Conservation (phyloP, 64 coral and sea anemone genomes). For the Pocillopora verrucosa region DNA sequence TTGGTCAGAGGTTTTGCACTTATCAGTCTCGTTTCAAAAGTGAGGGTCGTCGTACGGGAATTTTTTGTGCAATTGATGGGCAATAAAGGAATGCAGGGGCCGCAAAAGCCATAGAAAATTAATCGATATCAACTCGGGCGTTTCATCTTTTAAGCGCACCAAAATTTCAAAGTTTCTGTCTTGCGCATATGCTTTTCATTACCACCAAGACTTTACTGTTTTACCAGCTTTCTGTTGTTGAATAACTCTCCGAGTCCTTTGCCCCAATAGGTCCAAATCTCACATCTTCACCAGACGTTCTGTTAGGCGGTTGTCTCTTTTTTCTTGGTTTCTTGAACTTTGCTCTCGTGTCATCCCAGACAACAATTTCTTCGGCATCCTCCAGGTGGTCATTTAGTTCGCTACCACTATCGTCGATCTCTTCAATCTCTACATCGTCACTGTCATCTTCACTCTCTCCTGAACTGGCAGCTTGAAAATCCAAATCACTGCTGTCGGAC, state of each 20-base stretch:
- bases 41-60: no score
- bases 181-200: no score
- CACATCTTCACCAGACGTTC: neutral
- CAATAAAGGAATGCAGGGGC: no score
- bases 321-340: neutral
- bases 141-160: no score
- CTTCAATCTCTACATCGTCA: slow-evolving; percentile 34
- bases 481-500: slow-evolving; percentile 14
- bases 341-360: slow-evolving; percentile 18
- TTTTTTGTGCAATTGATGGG: no score
- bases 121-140: no score
- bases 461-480: slow-evolving; percentile 10
- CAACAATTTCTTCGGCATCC: slow-evolving; percentile 20
- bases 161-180: no score
- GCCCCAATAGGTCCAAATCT: neutral
- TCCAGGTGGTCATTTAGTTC: neutral
- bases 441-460: neutral
- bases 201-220: no score
- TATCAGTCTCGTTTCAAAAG: no score
- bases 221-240: neutral
- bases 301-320: neutral
- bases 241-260: neutral
- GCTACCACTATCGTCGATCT: slow-evolving; percentile 23
- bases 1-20: no score
- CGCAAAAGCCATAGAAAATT: no score